Percentiles rank a stretch among this genome's conserved stretches.
Evolutionary conservation across 35 echinoderm and acorn worm species (phyloP).

Genomic region (Strongylocentrotus purpuratus): DNA sequence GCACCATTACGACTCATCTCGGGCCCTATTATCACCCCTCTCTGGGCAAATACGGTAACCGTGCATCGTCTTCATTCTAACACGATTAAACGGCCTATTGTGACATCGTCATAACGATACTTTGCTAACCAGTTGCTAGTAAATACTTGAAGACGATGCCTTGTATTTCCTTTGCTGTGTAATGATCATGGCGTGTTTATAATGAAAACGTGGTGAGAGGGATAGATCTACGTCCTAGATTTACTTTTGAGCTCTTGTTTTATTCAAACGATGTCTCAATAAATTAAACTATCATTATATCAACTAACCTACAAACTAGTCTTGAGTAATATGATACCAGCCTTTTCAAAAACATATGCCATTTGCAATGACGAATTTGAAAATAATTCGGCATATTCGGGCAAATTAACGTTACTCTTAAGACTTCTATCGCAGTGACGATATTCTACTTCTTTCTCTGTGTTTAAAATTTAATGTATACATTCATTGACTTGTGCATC

Average conservation of each 20-base stretch:
- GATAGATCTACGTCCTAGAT: neutral
- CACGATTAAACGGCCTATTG: slow-evolving; percentile 7
- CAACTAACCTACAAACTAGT: neutral
- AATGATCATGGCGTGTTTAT: neutral
- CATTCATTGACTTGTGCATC: neutral
- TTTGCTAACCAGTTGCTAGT: slow-evolving; percentile 28
- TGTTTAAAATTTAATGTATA: neutral
- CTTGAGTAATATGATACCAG: neutral
- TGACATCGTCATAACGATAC: slow-evolving; percentile 30
- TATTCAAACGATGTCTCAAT: neutral
- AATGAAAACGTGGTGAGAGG: neutral
- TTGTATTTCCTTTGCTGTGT: neutral
- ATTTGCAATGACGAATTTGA: neutral
- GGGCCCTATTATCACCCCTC: neutral
- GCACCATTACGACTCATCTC: neutral
- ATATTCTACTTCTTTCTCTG: neutral
- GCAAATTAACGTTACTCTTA: too few relatives aligned
- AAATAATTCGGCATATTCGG: neutral
- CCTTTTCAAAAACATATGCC: neutral
- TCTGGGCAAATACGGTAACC: neutral
- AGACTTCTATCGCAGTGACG: neutral
- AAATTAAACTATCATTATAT: neutral
- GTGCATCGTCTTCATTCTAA: neutral
- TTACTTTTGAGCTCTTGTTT: too few relatives aligned
- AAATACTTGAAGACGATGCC: slow-evolving; percentile 15